Base-by-base conservation (phyloP, 2,113 vertebrate genomes). In the Catharus fuscescens region DNA sequence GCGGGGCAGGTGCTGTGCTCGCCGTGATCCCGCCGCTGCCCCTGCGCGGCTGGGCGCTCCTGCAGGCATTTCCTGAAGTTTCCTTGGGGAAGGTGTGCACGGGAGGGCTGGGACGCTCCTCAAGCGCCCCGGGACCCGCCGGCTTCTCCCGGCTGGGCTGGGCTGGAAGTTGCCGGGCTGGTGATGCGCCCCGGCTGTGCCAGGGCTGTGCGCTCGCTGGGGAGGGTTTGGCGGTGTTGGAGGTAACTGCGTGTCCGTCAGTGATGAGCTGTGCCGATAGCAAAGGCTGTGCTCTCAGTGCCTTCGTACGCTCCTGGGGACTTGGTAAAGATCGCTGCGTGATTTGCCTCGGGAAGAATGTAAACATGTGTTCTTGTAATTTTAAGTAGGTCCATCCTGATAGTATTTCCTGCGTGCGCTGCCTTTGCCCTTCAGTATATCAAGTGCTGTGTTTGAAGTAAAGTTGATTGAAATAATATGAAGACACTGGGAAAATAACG, bases 251-350 rank as follows among this genome's bases (percentile, higher is more conserved):
- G 23, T 26, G 26, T 32, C 31, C 9, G 3, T 15, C 8, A 29
- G 47, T 2, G 87, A 59, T 28, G 85, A 57, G 61, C 70, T 59
- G 45, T 10, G 40, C 88, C 20, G 0, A 0, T 3, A 16, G 65
- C 3, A 16, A n/a, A 26, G 56, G 23, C 47, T 76, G 34, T 12
- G 1, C 25, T 15, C 40, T 8, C 4, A 6, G 61, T 12, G 70
- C 47, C 31, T 38, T 23, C 9, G 0, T 28, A 0, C 2, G 18
- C 29, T 34, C 11, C 6, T 14, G 42, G 31, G 36, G 32, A 19
- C 32, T 53, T 59, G 0, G 6, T 5, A 11, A 54, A 71, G 76
- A 53, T 47, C 6, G 7, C 47, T 16, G 32, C 18, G 0, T 7
- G 5, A 1, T 62, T 78, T 54, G 50, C 26, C 60, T 50, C 8